phyloP scores from a whole-genome alignment of 2,797 vertebrate genomes.

The Chanos chanos region DNA sequence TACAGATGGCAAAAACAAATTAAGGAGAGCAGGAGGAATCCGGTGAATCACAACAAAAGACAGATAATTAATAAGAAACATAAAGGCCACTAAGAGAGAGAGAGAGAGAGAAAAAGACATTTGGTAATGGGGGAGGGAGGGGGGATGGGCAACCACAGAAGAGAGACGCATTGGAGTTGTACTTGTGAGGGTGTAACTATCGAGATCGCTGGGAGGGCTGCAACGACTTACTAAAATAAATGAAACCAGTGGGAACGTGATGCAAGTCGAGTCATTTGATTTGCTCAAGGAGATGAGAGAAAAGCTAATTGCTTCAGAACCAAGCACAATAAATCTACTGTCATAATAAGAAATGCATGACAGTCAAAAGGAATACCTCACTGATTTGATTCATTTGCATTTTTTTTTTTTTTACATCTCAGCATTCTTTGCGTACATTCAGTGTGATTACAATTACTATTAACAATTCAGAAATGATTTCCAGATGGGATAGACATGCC shows the following conservation, averaged over 20 bases:
- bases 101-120: neutral
- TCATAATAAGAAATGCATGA: too few relatives aligned
- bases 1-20: constrained; percentile 50
- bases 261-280: neutral
- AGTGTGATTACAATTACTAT: constrained; percentile 14
- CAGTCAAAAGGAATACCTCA: too few relatives aligned
- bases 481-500: constrained; percentile 42
- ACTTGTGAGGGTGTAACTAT: too few relatives aligned
- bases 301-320: neutral
- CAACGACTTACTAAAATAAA: too few relatives aligned
- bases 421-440: constrained; percentile 11
- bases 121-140: neutral
- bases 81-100: neutral
- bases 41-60: neutral
- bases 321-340: neutral
- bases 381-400: too few relatives aligned
- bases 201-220: too few relatives aligned
- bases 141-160: neutral
- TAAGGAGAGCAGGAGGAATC: constrained; percentile 22
- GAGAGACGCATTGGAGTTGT: too few relatives aligned
- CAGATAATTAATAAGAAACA: neutral
- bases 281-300: neutral
- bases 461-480: constrained; percentile 17
- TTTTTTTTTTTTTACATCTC: constrained; percentile 22
- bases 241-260: neutral